A percentile compares a stretch with the other conserved stretches of the same genome.
These are phyloP conservation scores for Drosophila crucigera DNA, from an alignment of 2,888 invertebrate species.

Conservation along the genomic window DNA sequence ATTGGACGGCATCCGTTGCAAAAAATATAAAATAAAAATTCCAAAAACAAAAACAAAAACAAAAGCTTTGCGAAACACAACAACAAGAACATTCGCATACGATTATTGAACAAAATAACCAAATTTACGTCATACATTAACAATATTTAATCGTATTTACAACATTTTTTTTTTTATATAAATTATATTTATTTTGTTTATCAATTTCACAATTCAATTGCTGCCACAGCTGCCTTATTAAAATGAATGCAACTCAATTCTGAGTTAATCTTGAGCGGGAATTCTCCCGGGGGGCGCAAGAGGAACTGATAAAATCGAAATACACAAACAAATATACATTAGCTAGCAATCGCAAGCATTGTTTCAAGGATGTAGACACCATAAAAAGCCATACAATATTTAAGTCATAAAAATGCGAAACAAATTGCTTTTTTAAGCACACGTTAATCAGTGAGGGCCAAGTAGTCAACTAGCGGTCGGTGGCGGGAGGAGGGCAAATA, in stretches of 20 bases:
- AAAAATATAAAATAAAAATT: slow-evolving; percentile 20
- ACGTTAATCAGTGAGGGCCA: slow-evolving; percentile 61
- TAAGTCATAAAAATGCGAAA: slow-evolving; percentile 66
- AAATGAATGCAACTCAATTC: slow-evolving; percentile 56
- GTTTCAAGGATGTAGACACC: slow-evolving; percentile 64
- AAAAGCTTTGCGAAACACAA: slow-evolving; percentile 14
- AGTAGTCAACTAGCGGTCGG: not conserved
- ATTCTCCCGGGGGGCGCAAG: slow-evolving; percentile 36
- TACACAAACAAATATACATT: not conserved
- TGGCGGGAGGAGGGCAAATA: not conserved
- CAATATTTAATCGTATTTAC: slow-evolving; percentile 39
- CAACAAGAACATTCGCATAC: slow-evolving; percentile 59
- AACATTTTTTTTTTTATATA: not conserved
- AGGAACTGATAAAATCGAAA: slow-evolving; percentile 33
- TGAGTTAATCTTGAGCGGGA: slow-evolving; percentile 9
- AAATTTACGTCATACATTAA: slow-evolving; percentile 54
- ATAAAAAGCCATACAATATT: slow-evolving; percentile 72
- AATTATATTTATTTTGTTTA: slow-evolving; percentile 22
- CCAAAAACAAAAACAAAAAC: slow-evolving; percentile 6
- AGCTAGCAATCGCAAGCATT: slow-evolving; percentile 36
- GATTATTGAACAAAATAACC: slow-evolving; percentile 46
- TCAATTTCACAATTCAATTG: slow-evolving; percentile 48
- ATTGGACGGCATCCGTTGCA: slow-evolving; percentile 55
- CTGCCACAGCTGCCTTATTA: slow-evolving; percentile 12
- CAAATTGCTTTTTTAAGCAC: slow-evolving; percentile 70